Evolutionary conservation across 2,797 vertebrate genomes (phyloP).

Genomic region (Sparidentex hasta): DNA sequence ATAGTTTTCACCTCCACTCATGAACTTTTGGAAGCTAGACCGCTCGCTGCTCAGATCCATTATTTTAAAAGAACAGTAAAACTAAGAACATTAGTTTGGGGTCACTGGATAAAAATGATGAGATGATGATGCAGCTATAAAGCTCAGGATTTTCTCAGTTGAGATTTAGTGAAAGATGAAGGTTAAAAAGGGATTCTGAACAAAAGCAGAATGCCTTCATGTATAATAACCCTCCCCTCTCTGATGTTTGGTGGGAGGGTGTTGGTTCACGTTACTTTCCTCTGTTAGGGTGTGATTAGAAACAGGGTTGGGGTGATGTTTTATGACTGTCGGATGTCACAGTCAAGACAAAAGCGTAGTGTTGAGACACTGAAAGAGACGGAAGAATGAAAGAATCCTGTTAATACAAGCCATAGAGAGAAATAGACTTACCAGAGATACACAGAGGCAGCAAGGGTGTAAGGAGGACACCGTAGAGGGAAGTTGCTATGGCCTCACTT

Average conservation of each 20-base stretch:
- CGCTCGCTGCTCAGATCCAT: constrained; percentile 34
- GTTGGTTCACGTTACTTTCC: background rate
- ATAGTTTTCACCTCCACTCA: constrained; percentile 22
- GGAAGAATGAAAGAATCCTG: background rate
- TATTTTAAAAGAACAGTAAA: constrained; percentile 45
- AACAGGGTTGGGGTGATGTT: background rate
- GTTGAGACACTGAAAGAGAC: no score
- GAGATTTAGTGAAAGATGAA: constrained; percentile 38
- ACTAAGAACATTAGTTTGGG: constrained; percentile 62
- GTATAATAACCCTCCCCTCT: background rate
- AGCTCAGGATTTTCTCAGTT: constrained; percentile 56
- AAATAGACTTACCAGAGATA: background rate
- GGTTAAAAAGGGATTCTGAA: constrained; percentile 38
- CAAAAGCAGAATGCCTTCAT: background rate
- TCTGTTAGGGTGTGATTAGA: background rate
- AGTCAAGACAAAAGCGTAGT: background rate
- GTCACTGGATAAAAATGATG: constrained; percentile 60
- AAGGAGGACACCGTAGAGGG: no score
- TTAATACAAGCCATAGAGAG: background rate
- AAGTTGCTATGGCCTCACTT: constrained; percentile 7
- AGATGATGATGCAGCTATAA: constrained; percentile 64
- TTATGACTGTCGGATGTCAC: background rate
- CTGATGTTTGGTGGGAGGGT: background rate
- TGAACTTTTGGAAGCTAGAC: constrained; percentile 6
- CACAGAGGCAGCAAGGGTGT: no score